These are phyloP conservation scores for Musca domestica DNA, from an alignment of 1,140 invertebrate genomes.

Conservation along the genomic window DNA sequence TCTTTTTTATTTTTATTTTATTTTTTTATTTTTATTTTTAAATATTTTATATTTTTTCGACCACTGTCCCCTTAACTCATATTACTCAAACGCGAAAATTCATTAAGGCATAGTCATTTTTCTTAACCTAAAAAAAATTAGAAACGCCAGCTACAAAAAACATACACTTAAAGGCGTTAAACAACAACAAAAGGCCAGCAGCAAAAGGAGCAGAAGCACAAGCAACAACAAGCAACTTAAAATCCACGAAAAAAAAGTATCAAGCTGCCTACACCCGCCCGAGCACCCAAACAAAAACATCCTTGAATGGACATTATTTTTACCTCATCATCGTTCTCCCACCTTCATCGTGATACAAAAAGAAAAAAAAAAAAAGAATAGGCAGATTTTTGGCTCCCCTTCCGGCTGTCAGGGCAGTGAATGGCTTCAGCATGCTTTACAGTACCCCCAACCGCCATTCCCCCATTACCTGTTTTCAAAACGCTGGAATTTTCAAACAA, in stretches of 20 bases:
- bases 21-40: no score
- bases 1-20: no score
- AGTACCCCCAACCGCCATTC: no score
- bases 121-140: slow-evolving; percentile 8
- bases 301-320: slow-evolving; percentile 18
- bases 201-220: background rate
- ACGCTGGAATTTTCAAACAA: background rate
- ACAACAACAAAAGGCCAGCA: slow-evolving; percentile 3
- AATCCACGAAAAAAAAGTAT: background rate
- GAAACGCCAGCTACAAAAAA: background rate
- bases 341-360: background rate
- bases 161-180: slow-evolving; percentile 23
- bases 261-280: background rate
- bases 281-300: background rate
- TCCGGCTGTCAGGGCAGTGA: no score
- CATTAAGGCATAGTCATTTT: slow-evolving; percentile 21
- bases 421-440: no score
- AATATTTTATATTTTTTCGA: no score
- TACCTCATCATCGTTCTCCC: background rate
- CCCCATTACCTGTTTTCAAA: no score
- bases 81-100: slow-evolving; percentile 23
- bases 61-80: slow-evolving; percentile 13
- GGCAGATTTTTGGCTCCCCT: no score
- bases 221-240: background rate
- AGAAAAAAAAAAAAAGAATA: background rate